Conservation (phyloP, 2,797 vertebrate species). For the Cottoperca gobio region DNA sequence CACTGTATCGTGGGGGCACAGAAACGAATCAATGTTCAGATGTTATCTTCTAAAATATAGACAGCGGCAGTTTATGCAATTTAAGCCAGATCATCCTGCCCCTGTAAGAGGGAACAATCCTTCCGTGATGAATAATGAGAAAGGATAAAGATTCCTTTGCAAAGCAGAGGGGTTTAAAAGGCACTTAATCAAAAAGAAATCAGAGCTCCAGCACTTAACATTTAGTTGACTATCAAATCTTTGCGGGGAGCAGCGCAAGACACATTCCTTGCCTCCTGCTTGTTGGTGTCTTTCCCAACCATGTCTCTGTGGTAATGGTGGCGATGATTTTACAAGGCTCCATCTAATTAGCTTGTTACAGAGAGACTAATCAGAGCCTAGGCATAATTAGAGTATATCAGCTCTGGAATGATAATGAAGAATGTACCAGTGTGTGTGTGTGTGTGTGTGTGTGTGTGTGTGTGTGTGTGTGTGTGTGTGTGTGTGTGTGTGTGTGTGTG, state of each 20-base stretch:
- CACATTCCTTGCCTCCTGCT: constrained; percentile 65
- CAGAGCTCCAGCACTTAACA: constrained; percentile 76
- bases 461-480: constrained; percentile 20
- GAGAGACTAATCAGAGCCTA: constrained; percentile 83
- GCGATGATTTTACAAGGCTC: constrained; percentile 84
- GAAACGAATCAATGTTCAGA: constrained; percentile 82
- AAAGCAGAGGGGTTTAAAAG: constrained; percentile 64
- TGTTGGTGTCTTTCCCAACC: constrained; percentile 75
- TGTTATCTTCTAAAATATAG: constrained; percentile 78
- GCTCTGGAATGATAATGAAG: constrained; percentile 81
- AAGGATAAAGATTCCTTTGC: constrained; percentile 67
- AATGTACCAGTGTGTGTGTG: constrained; percentile 51
- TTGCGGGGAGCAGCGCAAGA: constrained; percentile 51
- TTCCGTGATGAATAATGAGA: constrained; percentile 75
- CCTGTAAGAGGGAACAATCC: constrained; percentile 69
- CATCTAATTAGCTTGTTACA: constrained; percentile 84
- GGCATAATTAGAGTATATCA: constrained; percentile 83
- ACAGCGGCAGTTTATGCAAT: constrained; percentile 75
- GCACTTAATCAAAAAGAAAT: constrained; percentile 79
- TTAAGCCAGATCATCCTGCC: constrained; percentile 75
- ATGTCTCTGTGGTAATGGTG: constrained; percentile 79
- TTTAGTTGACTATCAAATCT: constrained; percentile 77
- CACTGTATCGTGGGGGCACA: constrained; percentile 64
- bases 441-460: constrained; percentile 19
- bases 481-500: constrained; percentile 33